Base-by-base conservation (phyloP, 2,797 vertebrate species). In the Zenarchopterus dispar region DNA sequence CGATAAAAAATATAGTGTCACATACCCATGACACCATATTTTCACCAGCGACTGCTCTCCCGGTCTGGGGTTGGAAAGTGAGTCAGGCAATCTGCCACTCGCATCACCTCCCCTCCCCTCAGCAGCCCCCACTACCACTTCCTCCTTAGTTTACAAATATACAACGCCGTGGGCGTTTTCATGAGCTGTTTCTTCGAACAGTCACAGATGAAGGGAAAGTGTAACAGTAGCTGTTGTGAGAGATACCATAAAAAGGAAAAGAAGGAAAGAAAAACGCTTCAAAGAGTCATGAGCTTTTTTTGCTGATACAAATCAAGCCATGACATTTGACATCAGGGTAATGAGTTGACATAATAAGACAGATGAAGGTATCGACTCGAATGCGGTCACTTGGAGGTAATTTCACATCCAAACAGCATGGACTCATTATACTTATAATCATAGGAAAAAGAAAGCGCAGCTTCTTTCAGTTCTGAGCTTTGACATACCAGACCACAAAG, bases 111-210 rank as follows among this genome's bases (percentile, higher is more conserved):
- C 26, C 19, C 26, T 11, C 31, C 62, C 2, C n/a, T 71, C 50
- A 1, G 17, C 57, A 1, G 56, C 73, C 70, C 81, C 74, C 63
- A 66, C 62, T 54, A 70, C 80, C 84, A 88, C 77, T 89, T 91
- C 89, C 90, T 90, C 58, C 67, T 21, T 43, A 73, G 68, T 85
- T 88, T 89, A 90, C 80, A 73, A 87, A 81, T 77, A 89, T 15
- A 87, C 72, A 84, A 56, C 50, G 23, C 75, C 50, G 90, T 92
- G 79, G 90, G 90, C 44, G 89, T 84, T 81, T 76, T 80, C 79
- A 75, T 77, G 62, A 77, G 67, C 56, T 3, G 54, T 79, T 86
- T 91, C 88, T 88, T 75, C 62, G 84, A 91, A 90, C 49, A 65
- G 54, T 62, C 26, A 15, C 36, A 58, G 61, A 65, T 80, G 70